Evolutionary conservation across 1,140 invertebrate species (phyloP), one percentile per base, ranked within the genome.

Genomic region (Drosophila biarmipes): DNA sequence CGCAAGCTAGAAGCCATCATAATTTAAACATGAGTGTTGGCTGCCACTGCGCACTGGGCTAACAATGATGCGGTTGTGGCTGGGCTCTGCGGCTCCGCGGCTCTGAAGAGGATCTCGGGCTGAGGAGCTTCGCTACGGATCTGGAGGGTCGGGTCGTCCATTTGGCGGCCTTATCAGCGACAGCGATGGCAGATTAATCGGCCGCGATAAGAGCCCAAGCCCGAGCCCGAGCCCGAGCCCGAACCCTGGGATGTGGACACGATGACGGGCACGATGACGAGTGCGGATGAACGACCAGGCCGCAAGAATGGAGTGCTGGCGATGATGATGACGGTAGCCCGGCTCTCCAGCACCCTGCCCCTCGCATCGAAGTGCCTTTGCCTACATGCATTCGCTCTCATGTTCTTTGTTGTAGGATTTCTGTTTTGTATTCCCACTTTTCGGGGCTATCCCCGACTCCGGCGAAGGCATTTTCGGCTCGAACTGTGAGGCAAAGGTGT

Each of bases 21-120:
- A 89, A 89, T 89, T 89, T 89, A 89, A 89, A 89, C 84, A 89
- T 89, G 85, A 89, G 84, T 89, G 84, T 84, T 89, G 76, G 64
- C 61, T 89, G 84, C 84, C 84, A 84, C 84, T 79, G 80, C 80
- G 76, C 75, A 72, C 48, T 57, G 68, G 62, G 63, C 71, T 78
- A 73, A 85, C 81, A 86, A 80, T 86, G 74, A 78, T 59, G 79
- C 58, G 59, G 34, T 42, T 66, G 56, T 37, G 49, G 63, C 21
- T 63, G 66, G 24, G 43, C 27, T 42, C 49, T 63, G 15, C 59
- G 61, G 43, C 12, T 45, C 43, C 6, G 43, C 19, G 17, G 21
- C 3, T 63, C 27, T 68, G 66, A 68, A 69, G 69, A 51, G 55
- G 67, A 40, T 56, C 56, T 40, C 61, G 37, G 48, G 48, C 29